Evolutionary conservation across 1,140 invertebrate genomes (phyloP).

Genomic region (Artemia franciscana): DNA sequence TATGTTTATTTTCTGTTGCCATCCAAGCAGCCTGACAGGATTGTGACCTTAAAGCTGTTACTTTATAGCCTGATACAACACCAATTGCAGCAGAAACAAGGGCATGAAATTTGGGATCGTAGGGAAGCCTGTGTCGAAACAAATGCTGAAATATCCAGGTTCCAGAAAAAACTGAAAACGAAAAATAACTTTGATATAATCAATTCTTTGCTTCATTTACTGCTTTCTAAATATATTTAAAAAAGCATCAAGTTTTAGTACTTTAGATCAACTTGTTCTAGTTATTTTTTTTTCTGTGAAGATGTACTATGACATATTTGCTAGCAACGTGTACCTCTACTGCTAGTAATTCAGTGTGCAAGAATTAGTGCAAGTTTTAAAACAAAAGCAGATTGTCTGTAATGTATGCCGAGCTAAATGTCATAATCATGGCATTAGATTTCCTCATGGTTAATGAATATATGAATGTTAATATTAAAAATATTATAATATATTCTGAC

Average conservation of each 20-base stretch:
- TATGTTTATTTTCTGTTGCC: constrained; percentile 24
- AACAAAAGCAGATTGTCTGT: too few species aligned
- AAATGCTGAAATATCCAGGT: constrained; percentile 22
- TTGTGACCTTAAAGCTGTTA: constrained; percentile 20
- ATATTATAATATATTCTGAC: too few species aligned
- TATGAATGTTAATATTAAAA: too few species aligned
- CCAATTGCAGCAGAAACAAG: constrained; percentile 20
- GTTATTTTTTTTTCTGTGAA: too few species aligned
- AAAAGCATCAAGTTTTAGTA: neutral
- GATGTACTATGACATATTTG: too few species aligned
- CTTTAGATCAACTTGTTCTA: neutral
- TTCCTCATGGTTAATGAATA: too few species aligned
- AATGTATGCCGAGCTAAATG: too few species aligned
- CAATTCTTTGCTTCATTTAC: neutral
- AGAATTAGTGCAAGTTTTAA: too few species aligned
- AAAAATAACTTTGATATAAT: constrained; percentile 4
- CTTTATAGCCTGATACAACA: constrained; percentile 17
- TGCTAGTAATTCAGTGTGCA: too few species aligned
- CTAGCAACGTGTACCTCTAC: too few species aligned
- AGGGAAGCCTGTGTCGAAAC: constrained; percentile 19
- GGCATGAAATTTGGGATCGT: constrained; percentile 20
- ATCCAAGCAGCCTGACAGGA: constrained; percentile 26
- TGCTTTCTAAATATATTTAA: neutral
- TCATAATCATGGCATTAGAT: too few species aligned
- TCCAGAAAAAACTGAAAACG: constrained; percentile 22